phyloP scores from a whole-genome alignment of 2,113 vertebrate species.

The Panurus biarmicus region DNA sequence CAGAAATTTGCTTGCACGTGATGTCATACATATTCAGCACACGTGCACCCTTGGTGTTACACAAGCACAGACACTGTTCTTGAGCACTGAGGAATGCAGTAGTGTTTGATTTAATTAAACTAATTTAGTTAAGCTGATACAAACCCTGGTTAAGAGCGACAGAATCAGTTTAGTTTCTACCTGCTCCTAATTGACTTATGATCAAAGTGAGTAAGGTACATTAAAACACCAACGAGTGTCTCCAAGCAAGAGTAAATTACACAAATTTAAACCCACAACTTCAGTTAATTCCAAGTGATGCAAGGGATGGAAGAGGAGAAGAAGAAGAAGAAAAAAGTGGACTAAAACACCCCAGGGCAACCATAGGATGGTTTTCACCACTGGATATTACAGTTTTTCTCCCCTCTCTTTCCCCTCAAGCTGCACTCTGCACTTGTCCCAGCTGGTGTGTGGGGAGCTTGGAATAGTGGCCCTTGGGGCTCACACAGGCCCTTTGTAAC shows the following conservation, averaged over 20 bases:
- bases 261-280: neutral
- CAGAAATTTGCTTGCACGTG: neutral
- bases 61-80: neutral
- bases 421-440: neutral
- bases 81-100: neutral
- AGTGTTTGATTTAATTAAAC: neutral
- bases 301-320: neutral
- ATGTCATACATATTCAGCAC: neutral
- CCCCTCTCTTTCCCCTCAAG: neutral
- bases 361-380: neutral
- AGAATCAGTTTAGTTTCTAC: neutral
- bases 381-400: neutral
- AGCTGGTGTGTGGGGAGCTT: neutral
- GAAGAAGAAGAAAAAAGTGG: neutral
- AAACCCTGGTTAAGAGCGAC: neutral
- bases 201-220: neutral
- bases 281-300: neutral
- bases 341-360: neutral
- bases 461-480: neutral
- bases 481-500: neutral
- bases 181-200: neutral
- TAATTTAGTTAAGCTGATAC: neutral
- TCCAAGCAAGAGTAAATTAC: neutral
- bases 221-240: neutral
- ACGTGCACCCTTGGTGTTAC: fast-evolving